Conservation (phyloP, 2,113 vertebrate species). For the Heterotis niloticus region DNA sequence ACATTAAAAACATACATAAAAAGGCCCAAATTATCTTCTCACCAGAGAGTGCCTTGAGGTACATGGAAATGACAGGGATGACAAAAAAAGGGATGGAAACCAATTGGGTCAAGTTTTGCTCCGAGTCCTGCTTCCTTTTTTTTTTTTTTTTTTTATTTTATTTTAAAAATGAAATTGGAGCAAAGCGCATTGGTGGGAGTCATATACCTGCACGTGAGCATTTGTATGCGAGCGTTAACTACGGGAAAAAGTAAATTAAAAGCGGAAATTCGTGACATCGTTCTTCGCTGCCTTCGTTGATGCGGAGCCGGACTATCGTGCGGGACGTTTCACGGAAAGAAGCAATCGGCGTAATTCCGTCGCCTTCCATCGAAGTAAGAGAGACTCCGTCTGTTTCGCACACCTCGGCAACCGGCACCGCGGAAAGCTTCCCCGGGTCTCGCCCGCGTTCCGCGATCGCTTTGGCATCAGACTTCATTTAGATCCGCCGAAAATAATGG, state of each 20-base stretch:
- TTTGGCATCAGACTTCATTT: slow-evolving; percentile 41
- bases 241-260: neutral
- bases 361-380: neutral
- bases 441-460: neutral
- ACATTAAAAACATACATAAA: slow-evolving; percentile 48
- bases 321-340: neutral
- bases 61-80: slow-evolving; percentile 25
- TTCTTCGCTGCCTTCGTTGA: neutral
- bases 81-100: slow-evolving; percentile 16
- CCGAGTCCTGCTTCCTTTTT: neutral
- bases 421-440: neutral
- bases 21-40: slow-evolving; percentile 61
- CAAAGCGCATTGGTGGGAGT: too few relatives aligned
- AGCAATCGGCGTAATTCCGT: neutral
- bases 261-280: neutral
- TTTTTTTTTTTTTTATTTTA: too few relatives aligned
- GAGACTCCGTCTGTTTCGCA: neutral
- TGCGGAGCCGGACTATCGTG: neutral
- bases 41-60: slow-evolving; percentile 46
- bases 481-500: slow-evolving; percentile 37
- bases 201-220: neutral
- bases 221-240: neutral
- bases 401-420: neutral
- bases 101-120: slow-evolving; percentile 8
- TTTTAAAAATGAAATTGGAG: neutral